Conservation (phyloP, 2,113 vertebrate genomes). For the Panthera uncia region DNA sequence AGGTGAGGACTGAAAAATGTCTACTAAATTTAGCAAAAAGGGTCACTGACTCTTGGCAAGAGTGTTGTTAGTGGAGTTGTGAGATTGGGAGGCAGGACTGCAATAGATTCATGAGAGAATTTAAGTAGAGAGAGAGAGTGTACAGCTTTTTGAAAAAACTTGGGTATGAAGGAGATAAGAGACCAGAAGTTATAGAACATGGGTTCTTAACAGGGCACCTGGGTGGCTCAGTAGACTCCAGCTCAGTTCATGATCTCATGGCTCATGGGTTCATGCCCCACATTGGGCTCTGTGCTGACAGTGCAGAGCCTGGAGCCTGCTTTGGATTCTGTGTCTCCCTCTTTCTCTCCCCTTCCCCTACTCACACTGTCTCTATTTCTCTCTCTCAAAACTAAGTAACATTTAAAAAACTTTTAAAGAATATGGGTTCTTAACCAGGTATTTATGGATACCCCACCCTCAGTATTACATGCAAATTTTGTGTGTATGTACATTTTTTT, state of each 20-base stretch:
- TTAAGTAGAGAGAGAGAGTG: not conserved
- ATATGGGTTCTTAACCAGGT: not conserved
- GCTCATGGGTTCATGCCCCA: not conserved
- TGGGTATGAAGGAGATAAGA: not conserved
- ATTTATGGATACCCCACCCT: not conserved
- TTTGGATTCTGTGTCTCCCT: not conserved
- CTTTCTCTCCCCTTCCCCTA: not conserved
- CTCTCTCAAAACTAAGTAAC: no score
- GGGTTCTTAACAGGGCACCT: not conserved
- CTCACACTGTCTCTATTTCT: not conserved
- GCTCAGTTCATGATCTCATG: not conserved
- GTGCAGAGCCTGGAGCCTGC: not conserved
- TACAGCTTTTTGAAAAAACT: not conserved
- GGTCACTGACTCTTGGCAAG: not conserved
- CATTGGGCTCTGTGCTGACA: not conserved
- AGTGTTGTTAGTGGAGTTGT: not conserved
- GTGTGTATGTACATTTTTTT: not conserved
- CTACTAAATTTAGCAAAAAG: not conserved
- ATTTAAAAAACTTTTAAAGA: not conserved
- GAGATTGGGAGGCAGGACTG: not conserved
- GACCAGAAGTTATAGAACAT: not conserved
- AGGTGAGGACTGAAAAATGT: not conserved
- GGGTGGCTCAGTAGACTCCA: not conserved
- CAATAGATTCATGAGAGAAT: not conserved
- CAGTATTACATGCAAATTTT: not conserved